phyloP scores from a whole-genome alignment of 2,888 invertebrate genomes.

The Amaurobius ferox region DNA sequence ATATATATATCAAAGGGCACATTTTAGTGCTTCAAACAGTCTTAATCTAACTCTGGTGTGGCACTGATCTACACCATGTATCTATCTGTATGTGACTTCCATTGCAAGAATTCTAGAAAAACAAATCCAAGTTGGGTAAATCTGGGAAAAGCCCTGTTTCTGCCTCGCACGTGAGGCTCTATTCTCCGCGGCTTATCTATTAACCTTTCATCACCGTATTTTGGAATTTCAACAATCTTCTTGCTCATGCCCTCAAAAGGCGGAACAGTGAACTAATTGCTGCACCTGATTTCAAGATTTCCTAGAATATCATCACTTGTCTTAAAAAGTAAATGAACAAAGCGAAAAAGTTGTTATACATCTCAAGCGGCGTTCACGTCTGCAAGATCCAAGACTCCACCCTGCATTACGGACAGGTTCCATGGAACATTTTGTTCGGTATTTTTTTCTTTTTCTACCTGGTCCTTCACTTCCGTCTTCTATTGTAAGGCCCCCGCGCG shows the following conservation, averaged over 20 bases:
- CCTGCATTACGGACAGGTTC: constrained; percentile 44
- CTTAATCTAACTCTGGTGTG: no score
- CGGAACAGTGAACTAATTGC: not conserved
- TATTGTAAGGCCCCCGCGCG: constrained; percentile 36
- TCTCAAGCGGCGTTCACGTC: constrained; percentile 15
- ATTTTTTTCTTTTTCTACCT: constrained; percentile 22
- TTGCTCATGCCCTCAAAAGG: not conserved
- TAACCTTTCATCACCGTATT: not conserved
- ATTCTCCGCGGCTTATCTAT: not conserved
- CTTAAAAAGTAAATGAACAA: constrained; percentile 1
- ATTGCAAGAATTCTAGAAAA: no score
- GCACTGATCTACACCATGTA: no score
- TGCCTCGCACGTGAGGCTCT: no score
- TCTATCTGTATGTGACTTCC: no score
- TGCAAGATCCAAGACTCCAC: constrained; percentile 20
- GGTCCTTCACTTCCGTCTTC: constrained; percentile 58
- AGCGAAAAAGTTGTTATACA: constrained; percentile 7
- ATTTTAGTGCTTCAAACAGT: no score
- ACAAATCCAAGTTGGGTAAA: no score
- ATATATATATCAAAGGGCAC: no score
- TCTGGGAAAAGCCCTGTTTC: no score
- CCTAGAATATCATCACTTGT: not conserved
- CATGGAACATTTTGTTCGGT: constrained; percentile 8
- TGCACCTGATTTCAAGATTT: not conserved
- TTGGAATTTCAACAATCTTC: not conserved